These are phyloP conservation scores for Hoplostethus mediterraneus DNA, from an alignment of 2,797 vertebrate genomes.

Conservation along the genomic window DNA sequence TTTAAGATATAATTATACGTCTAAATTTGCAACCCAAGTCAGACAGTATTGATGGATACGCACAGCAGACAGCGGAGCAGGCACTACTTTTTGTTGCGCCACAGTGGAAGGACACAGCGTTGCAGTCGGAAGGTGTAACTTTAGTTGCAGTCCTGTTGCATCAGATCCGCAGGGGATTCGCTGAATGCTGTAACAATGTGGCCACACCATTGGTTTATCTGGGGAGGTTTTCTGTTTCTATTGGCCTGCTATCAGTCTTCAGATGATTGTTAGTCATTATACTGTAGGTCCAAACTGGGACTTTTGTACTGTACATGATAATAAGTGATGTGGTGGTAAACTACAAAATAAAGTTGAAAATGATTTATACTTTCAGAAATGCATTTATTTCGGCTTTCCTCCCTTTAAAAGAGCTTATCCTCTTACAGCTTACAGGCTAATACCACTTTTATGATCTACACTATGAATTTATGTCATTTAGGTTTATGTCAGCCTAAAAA, in stretches of 20 bases:
- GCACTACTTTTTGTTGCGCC: conserved; percentile 79
- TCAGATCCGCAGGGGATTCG: conserved; percentile 87
- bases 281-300: conserved; percentile 49
- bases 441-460: too few relatives aligned
- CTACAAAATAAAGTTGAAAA: neutral
- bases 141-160: conserved; percentile 89
- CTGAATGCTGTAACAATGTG: conserved; percentile 77
- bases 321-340: neutral
- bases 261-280: conserved; percentile 71
- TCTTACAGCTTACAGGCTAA: too few relatives aligned
- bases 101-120: conserved; percentile 83
- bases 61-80: neutral
- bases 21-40: neutral
- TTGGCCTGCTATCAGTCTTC: conserved; percentile 70
- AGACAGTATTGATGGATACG: neutral
- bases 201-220: conserved; percentile 75
- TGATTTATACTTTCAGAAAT: neutral
- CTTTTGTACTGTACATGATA: neutral
- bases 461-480: too few relatives aligned
- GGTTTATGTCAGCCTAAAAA: too few relatives aligned
- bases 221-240: conserved; percentile 70
- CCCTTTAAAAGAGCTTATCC: too few relatives aligned
- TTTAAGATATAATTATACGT: neutral
- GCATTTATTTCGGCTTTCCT: neutral
- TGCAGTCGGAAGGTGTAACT: conserved; percentile 81